A percentile compares a stretch with the other conserved stretches of the same genome.
phyloP scores from a whole-genome alignment of 2,797 vertebrate genomes.

The Peromyscus nudipes region DNA sequence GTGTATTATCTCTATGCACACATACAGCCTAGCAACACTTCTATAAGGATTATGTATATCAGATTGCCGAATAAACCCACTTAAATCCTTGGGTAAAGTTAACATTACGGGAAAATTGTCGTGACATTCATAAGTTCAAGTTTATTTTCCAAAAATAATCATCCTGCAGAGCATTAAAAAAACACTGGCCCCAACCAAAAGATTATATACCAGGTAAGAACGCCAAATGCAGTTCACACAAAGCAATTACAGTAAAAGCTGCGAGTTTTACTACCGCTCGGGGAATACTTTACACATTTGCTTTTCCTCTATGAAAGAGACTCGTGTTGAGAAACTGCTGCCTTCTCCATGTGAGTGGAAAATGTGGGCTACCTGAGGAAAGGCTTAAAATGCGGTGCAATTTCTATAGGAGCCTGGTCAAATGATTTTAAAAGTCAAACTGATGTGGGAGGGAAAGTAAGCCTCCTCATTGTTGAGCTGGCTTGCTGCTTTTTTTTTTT shows the following conservation, averaged over 20 bases:
- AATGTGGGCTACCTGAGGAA: conserved; percentile 72
- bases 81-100: conserved; percentile 70
- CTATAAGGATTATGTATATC: conserved; percentile 6
- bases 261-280: conserved; percentile 76
- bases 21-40: neutral
- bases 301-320: conserved; percentile 75
- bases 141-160: conserved; percentile 76
- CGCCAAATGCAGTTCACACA: conserved; percentile 69
- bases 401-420: conserved; percentile 73
- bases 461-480: conserved; percentile 68
- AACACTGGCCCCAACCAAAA: conserved; percentile 55
- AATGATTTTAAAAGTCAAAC: conserved; percentile 67
- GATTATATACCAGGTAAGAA: conserved; percentile 69
- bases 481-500: conserved; percentile 82
- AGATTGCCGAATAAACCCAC: conserved; percentile 41
- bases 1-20: neutral
- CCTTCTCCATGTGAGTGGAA: conserved; percentile 64
- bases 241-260: conserved; percentile 81
- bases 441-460: neutral
- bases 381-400: conserved; percentile 13
- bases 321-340: conserved; percentile 60
- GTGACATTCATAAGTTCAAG: conserved; percentile 68
- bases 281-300: conserved; percentile 81
- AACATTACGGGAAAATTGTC: neutral
- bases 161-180: conserved; percentile 44